Evolutionary conservation across 2,888 invertebrate genomes (phyloP).

Genomic region (Venustoraphidia nigricollis): DNA sequence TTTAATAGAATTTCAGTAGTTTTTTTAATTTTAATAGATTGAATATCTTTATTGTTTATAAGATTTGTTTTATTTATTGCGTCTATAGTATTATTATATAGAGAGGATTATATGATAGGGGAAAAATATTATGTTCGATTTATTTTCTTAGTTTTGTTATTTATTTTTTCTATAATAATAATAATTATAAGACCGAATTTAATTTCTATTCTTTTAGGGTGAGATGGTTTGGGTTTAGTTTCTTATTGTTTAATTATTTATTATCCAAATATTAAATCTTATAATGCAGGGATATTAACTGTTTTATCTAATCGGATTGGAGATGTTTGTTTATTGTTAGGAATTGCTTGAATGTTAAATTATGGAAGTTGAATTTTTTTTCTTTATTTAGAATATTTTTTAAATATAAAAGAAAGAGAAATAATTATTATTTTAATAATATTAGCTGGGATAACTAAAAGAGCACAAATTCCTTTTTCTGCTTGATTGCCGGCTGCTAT

Average conservation of each 20-base stretch:
- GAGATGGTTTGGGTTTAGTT: conserved; percentile 55
- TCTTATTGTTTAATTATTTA: conserved; percentile 61
- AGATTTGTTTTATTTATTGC: conserved; percentile 50
- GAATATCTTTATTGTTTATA: conserved; percentile 46
- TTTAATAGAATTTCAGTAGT: conserved; percentile 32
- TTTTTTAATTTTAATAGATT: conserved; percentile 44
- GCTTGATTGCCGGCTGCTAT: conserved; percentile 61
- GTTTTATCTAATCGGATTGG: conserved; percentile 58
- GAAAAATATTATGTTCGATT: conserved; percentile 45
- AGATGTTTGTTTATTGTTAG: conserved; percentile 48
- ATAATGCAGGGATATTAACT: conserved; percentile 56
- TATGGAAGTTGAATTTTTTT: conserved; percentile 23
- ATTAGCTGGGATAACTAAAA: conserved; percentile 53
- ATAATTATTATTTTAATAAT: conserved; percentile 30
- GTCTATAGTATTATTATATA: conserved; percentile 47
- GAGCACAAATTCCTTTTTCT: conserved; percentile 69
- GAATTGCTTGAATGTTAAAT: conserved; percentile 34
- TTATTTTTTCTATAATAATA: conserved; percentile 50
- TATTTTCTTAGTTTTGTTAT: conserved; percentile 45
- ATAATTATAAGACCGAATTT: conserved; percentile 54
- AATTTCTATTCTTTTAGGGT: conserved; percentile 54
- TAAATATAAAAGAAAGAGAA: conserved; percentile 27
- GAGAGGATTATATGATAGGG: conserved; percentile 41
- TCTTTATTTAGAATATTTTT: conserved; percentile 28
- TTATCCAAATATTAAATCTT: conserved; percentile 51